phyloP scores from a whole-genome alignment of 2,888 invertebrate genomes.

The Apantesis nais region DNA sequence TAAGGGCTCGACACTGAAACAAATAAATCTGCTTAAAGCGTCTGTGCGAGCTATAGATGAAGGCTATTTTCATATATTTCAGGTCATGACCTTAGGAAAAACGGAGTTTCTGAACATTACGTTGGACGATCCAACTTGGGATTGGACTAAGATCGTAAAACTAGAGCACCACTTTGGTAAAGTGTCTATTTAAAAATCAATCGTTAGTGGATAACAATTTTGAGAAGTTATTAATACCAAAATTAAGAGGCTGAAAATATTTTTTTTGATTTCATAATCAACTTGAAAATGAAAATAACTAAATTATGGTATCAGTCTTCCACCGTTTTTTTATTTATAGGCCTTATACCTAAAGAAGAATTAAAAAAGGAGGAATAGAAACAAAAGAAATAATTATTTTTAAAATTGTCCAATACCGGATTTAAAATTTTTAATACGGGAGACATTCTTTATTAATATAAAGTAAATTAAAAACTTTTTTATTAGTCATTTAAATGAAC shows the following conservation, averaged over 20 bases:
- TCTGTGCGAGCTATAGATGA: slow-evolving; percentile 7
- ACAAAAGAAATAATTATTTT: background rate
- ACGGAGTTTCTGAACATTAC: slow-evolving; percentile 3
- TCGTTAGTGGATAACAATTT: background rate
- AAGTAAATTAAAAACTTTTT: background rate
- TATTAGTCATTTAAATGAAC: background rate
- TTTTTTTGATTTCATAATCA: background rate
- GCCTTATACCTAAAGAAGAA: background rate
- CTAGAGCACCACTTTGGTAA: background rate
- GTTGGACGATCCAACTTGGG: slow-evolving; percentile 18
- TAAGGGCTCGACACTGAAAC: slow-evolving; percentile 9
- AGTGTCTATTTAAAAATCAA: background rate
- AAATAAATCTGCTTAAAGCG: slow-evolving; percentile 7
- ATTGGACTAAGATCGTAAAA: slow-evolving; percentile 33
- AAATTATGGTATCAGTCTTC: background rate
- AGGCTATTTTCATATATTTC: slow-evolving; percentile 14
- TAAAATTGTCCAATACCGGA: too few species aligned
- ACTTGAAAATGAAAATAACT: background rate
- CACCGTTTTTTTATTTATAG: background rate
- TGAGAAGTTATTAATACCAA: background rate
- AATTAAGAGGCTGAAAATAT: background rate
- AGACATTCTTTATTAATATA: background rate
- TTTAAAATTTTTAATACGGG: background rate
- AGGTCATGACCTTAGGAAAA: slow-evolving; percentile 17
- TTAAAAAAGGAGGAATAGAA: background rate